Evolutionary conservation across 2,113 vertebrate species (phyloP), one percentile per base, ranked within the genome.

Genomic region (Struthidea cinerea): DNA sequence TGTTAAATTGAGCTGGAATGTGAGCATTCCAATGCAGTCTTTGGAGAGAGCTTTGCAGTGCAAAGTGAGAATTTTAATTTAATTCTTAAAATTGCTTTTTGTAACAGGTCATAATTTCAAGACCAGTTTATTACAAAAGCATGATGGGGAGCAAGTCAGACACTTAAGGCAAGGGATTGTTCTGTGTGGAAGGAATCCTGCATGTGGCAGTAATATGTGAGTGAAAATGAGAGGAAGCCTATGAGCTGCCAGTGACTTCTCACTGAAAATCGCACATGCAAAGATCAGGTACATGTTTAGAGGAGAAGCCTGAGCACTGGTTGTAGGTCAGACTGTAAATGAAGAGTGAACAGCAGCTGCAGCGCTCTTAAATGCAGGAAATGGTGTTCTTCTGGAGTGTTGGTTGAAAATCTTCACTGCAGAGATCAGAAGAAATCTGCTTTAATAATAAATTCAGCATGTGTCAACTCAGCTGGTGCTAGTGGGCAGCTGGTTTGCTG

Each of bases 301-400:
- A 84, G 77, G 33, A 84, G 84, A 56, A 84, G 53, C 19, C 32
- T 47, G 13, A 77, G 64, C 8, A 1, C 18, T 91, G 56, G 35
- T 49, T 80, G 32, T 92, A 90, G 88, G 85, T 93, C 85, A 80
- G 49, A 26, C 42, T 53, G 85, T 90, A 88, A 94, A 85, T 89
- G 52, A 71, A 19, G 56, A 87, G 61, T 49, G 60, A 71, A 12
- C 27, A 87, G 89, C 93, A 94, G 80, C 93, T 96, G 94, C 73
- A 78, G 52, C 52, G 18, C 56, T 86, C 55, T 47, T 55, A 53
- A 86, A 63, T 1, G 7, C 23, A 32, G 89, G 73, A 84, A 92
- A n/a, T 7, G 50, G 13, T 71, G 68, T 64, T 92, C 59, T 90
- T 53, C 44, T 94, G 49, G 69, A 78, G 30, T n/a, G 24, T 56